Conservation (phyloP, 2,888 invertebrate species). For the Sarcophaga caerulescens region DNA sequence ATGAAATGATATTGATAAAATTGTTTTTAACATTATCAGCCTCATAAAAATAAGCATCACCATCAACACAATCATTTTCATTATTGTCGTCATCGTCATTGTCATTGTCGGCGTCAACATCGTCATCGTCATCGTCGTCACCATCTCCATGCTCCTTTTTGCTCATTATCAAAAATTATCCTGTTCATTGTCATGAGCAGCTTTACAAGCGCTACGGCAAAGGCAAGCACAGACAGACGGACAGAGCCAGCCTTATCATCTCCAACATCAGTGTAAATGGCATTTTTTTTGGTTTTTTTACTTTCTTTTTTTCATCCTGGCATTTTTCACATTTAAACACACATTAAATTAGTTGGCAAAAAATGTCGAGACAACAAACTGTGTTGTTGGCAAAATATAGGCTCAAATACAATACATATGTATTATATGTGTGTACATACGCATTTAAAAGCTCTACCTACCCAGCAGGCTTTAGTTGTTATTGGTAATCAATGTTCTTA, state of each 20-base stretch:
- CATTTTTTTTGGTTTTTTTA: constrained; percentile 9
- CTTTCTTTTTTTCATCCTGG: constrained; percentile 40
- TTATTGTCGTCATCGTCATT: constrained; percentile 6
- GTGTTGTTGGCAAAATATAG: background rate
- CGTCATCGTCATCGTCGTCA: too few relatives aligned
- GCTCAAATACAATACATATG: too few relatives aligned
- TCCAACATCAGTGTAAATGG: background rate
- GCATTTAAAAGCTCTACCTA: too few relatives aligned
- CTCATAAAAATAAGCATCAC: constrained; percentile 38
- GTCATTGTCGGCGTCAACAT: background rate
- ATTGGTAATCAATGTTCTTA: too few relatives aligned
- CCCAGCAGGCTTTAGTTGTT: too few relatives aligned
- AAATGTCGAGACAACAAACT: constrained; percentile 41
- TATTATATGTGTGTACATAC: too few relatives aligned
- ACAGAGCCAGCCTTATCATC: background rate
- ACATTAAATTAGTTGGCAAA: constrained; percentile 61
- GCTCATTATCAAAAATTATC: too few relatives aligned
- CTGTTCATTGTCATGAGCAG: too few relatives aligned
- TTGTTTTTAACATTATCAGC: constrained; percentile 41
- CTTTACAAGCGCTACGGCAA: too few relatives aligned
- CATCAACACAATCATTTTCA: constrained; percentile 32
- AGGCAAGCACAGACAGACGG: too few relatives aligned
- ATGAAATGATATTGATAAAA: background rate
- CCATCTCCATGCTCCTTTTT: too few relatives aligned
- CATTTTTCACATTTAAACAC: constrained; percentile 48